Percentiles rank a stretch among this genome's conserved stretches.
Conservation (phyloP, 2,797 vertebrate species). For the Sciurus carolinensis region DNA sequence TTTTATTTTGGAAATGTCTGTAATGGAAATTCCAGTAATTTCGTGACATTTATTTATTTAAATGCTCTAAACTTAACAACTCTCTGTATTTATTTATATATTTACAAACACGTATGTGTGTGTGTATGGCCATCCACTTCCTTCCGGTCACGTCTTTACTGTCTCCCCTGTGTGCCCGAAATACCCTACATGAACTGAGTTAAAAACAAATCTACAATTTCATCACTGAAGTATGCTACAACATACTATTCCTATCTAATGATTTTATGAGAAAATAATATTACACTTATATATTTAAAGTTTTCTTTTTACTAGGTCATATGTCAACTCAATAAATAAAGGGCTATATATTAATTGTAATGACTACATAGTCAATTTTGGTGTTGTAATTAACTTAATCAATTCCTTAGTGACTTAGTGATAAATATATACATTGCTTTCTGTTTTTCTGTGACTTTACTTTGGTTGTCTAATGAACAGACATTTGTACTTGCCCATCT, state of each 20-base stretch:
- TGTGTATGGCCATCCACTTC: neutral
- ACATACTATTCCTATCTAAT: neutral
- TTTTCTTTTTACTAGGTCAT: neutral
- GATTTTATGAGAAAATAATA: neutral
- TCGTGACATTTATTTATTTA: slow-evolving; percentile 47
- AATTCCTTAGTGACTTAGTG: neutral
- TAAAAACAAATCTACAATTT: neutral
- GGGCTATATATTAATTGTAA: neutral
- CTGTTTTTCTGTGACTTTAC: neutral
- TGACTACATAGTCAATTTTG: neutral
- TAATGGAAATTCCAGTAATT: neutral
- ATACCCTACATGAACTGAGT: neutral
- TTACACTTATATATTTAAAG: neutral
- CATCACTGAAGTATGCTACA: neutral
- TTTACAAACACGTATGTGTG: neutral
- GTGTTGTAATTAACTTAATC: neutral
- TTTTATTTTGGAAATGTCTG: slow-evolving; percentile 54
- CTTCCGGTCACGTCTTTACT: neutral
- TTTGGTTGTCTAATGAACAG: neutral
- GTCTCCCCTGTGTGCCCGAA: neutral
- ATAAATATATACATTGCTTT: neutral
- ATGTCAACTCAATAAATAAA: neutral
- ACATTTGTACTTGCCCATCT: neutral
- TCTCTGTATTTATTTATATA: neutral
- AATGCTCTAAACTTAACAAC: slow-evolving; percentile 40